Evolutionary conservation across 2,797 vertebrate genomes (phyloP), one percentile per base, ranked within the genome.

Genomic region (Pangasius macronema): DNA sequence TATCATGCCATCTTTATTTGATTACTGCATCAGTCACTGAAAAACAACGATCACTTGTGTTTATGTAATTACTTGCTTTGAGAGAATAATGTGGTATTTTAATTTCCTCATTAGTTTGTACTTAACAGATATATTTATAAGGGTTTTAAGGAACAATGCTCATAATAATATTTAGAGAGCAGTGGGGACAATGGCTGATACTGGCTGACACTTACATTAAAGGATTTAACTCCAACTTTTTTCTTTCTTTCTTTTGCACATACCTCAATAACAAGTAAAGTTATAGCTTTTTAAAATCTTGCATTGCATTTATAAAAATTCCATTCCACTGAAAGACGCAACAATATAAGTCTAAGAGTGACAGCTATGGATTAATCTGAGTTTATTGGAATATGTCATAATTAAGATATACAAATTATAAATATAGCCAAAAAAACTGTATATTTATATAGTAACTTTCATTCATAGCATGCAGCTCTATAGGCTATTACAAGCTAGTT

Each of bases 21-120:
- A 80, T 39, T 53, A 65, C 22, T 72, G 33, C 36, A 8, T 59
- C 85, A 61, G 49, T 84, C 79, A 81, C 57, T 42, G 24, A 27
- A 39, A 80, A 80, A 33, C 51, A 79, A n/a, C 27, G 57, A 11
- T 79, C 36, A 11, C 18, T 33, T 75, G 39, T 3, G 27, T 79
- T 55, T 55, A 51, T n/a, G 42, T 24, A 57, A 22, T 79, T 55
- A 2, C 18, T n/a, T 75, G 30, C 5, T 30, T 80, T 57, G 30
- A 80, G 30, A 79, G 13, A 81, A 61, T 27, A 42, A 57, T 81
- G 22, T 14, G 11, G 11, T 24, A 39, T 81, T 81, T 61, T 39
- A 0, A 80, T 63, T 82, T 36, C 9, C 76, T 36, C 30, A 63
- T 82, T 30, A n/a, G 1, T 63, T 63, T 82, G 57, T 61, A 46